Base-by-base conservation (phyloP, 2,888 invertebrate genomes). In the Cheilosia scutellata region DNA sequence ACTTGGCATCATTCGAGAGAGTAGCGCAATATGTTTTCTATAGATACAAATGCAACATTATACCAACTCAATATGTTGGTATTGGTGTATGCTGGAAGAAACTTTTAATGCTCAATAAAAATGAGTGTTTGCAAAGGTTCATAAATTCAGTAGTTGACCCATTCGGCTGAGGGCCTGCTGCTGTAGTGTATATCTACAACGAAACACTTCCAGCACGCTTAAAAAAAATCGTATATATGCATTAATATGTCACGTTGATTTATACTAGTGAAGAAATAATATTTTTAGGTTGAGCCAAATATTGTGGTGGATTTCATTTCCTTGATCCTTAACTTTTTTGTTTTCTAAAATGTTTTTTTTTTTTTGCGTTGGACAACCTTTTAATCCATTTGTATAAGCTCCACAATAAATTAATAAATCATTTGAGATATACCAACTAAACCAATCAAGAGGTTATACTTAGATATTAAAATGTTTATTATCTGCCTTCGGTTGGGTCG, bases 341-440 rank as follows among this genome's bases (percentile, higher is more conserved):
- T 65, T 47, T 9, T 51, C 47, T 42, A 2, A 9, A 63, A 53
- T 5, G 2, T 42, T 9, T 53, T 31, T 49, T 42, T 9, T 53
- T 31, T 49, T n/a, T 5, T 29, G 29, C 31, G n/a, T 31, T 40
- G 66, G 11, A 1, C 25, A 25, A 37, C n/a, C 29, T 40, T 27
- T 37, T 37, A 42, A 62, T 70, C 33, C 37, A 25, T 47, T 60
- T 33, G 11, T 20, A 75, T 42, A 47, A 77, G 40, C 71, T 55
- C 60, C 20, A 4, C 68, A 51, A 83, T 74, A 83, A 78, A 78
- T 68, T 1, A 74, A 83, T 78, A 83, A 83, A 83, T 83, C 78
- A 83, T 83, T 78, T 74, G 53, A 51, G 31, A 55, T 72, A 53
- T 55, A 72, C 66, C 65, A 62, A 53, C 42, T 44, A 51, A 78